These are phyloP conservation scores for Cistogaster globosa DNA, from an alignment of 2,888 invertebrate genomes.

Conservation along the genomic window DNA sequence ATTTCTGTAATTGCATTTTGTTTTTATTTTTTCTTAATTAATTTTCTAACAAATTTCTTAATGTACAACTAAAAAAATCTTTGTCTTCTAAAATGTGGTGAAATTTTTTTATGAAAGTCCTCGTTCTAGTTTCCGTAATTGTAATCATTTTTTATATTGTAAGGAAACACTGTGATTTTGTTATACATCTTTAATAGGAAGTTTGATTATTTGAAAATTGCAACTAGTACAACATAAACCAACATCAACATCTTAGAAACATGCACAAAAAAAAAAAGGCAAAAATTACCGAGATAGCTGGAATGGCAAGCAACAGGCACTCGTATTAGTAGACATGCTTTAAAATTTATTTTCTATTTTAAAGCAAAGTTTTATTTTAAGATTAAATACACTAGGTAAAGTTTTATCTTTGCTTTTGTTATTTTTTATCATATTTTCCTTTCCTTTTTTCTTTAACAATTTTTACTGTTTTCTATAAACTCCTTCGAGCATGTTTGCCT, in stretches of 20 bases:
- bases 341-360: too few species aligned
- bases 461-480: too few species aligned
- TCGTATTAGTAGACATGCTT: too few species aligned
- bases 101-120: conserved; percentile 34
- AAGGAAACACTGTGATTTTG: conserved; percentile 61
- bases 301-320: not conserved
- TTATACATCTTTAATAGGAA: conserved; percentile 67
- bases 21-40: conserved; percentile 6
- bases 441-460: too few species aligned
- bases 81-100: conserved; percentile 15
- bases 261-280: not conserved
- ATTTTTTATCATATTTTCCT: too few species aligned
- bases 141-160: conserved; percentile 56
- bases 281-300: conserved; percentile 34
- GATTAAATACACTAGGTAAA: too few species aligned
- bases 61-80: conserved; percentile 7
- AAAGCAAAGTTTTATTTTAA: too few species aligned
- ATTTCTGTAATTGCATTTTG: not conserved
- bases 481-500: too few species aligned
- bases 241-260: conserved; percentile 30
- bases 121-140: conserved; percentile 58
- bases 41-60: conserved; percentile 4
- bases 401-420: too few species aligned
- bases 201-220: conserved; percentile 71
- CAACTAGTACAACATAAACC: conserved; percentile 59